A percentile compares a stretch with the other conserved stretches of the same genome.
These are phyloP conservation scores for Lithobates sylvaticus DNA, from an alignment of 2,797 vertebrate species.

Conservation along the genomic window DNA sequence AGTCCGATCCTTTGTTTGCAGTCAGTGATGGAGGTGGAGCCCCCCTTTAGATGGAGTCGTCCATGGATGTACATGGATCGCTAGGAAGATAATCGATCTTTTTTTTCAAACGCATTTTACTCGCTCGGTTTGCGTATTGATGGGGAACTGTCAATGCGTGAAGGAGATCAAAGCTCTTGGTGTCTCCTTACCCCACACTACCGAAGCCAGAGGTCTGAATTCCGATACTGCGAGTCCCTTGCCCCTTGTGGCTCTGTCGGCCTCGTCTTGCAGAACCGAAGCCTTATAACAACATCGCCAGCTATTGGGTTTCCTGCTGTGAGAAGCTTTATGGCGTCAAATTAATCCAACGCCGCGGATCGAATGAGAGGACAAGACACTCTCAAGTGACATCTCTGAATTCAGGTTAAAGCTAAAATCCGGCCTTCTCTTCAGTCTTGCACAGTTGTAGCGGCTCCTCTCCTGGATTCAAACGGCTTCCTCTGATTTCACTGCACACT, in stretches of 20 bases:
- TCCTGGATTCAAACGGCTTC: too few relatives aligned
- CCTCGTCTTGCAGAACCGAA: constrained; percentile 6
- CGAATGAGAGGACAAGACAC: not conserved
- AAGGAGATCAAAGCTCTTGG: not conserved
- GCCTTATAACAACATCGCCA: constrained; percentile 21
- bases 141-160: not conserved
- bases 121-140: not conserved
- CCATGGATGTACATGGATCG: too few relatives aligned
- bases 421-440: not conserved
- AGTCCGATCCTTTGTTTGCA: too few relatives aligned
- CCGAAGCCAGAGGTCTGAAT: not conserved
- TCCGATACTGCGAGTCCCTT: not conserved
- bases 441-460: too few relatives aligned
- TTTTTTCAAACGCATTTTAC: not conserved
- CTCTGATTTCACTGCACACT: too few relatives aligned
- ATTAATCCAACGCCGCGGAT: constrained; percentile 43
- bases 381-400: not conserved
- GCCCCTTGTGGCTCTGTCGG: constrained; percentile 5
- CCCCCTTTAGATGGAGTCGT: too few relatives aligned
- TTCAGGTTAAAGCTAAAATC: constrained; percentile 6
- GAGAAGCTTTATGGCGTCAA: constrained; percentile 18
- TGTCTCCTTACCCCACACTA: not conserved
- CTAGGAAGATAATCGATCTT: too few relatives aligned
- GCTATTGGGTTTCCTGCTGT: constrained; percentile 21
- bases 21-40: too few relatives aligned